phyloP scores from a whole-genome alignment of 2,797 vertebrate species.

The Allobates femoralis region DNA sequence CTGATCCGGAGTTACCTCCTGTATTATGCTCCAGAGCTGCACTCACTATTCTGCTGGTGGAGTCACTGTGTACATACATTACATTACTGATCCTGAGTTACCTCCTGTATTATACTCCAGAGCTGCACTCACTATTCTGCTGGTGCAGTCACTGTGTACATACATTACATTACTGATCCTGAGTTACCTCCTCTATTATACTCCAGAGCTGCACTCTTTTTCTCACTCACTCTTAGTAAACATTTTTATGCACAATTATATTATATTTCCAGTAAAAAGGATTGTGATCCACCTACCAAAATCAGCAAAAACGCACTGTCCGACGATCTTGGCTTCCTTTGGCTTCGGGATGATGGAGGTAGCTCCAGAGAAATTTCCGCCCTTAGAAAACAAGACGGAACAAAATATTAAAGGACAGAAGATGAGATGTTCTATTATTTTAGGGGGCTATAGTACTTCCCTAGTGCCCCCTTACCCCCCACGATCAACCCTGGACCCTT shows the following conservation, averaged over 20 bases:
- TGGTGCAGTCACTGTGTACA: too few species aligned
- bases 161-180: too few species aligned
- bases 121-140: too few species aligned
- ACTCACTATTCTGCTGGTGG: neutral
- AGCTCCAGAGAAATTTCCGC: slow-evolving; percentile 83
- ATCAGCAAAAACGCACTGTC: slow-evolving; percentile 93
- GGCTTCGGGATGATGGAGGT: slow-evolving; percentile 63
- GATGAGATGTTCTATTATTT: neutral
- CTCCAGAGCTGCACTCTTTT: too few species aligned
- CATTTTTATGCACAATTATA: too few species aligned
- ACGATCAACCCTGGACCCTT: too few species aligned
- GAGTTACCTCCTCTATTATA: too few species aligned
- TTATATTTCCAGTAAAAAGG: neutral
- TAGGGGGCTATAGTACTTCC: neutral
- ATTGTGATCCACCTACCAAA: slow-evolving; percentile 82
- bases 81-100: neutral
- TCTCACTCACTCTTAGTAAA: too few species aligned
- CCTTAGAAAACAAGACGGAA: slow-evolving; percentile 73
- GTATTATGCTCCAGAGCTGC: neutral
- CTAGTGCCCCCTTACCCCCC: too few species aligned
- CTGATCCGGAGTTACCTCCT: neutral
- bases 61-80: neutral
- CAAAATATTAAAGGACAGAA: neutral
- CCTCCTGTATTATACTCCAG: too few species aligned
- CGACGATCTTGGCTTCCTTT: slow-evolving; percentile 70